A percentile compares a stretch with the other conserved stretches of the same genome.
Evolutionary conservation across 2,888 invertebrate genomes (phyloP).

Genomic region (Syrista parreyssii): DNA sequence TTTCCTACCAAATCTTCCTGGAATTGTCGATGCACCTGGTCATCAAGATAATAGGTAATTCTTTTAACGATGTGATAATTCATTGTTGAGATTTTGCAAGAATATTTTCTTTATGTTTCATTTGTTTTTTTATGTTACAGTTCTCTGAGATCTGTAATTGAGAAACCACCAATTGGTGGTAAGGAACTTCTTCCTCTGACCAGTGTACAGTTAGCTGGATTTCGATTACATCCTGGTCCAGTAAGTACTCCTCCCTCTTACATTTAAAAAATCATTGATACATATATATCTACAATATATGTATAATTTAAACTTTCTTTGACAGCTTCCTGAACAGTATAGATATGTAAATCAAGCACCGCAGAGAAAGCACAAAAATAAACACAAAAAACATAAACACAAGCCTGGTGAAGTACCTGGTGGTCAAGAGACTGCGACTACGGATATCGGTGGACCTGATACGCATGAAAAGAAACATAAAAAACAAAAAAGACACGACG

Average conservation of each 20-base stretch:
- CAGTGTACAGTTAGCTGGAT: slow-evolving; percentile 90
- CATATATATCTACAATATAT: slow-evolving; percentile 8
- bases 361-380: slow-evolving; percentile 93
- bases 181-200: slow-evolving; percentile 89
- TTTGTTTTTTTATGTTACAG: slow-evolving; percentile 68
- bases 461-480: slow-evolving; percentile 96
- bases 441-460: slow-evolving; percentile 76
- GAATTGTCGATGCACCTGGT: slow-evolving; percentile 94
- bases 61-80: background rate
- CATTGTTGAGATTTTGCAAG: background rate
- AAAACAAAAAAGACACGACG: slow-evolving; percentile 93
- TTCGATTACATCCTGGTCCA: slow-evolving; percentile 94
- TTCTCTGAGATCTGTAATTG: slow-evolving; percentile 92
- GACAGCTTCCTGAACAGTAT: slow-evolving; percentile 91
- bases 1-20: slow-evolving; percentile 94
- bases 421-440: slow-evolving; percentile 78
- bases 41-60: slow-evolving; percentile 74
- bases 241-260: slow-evolving; percentile 64
- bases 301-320: slow-evolving; percentile 36
- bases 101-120: slow-evolving; percentile 4
- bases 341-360: slow-evolving; percentile 92
- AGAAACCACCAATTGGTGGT: slow-evolving; percentile 93
- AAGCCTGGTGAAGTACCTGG: slow-evolving; percentile 85
- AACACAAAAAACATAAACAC: slow-evolving; percentile 94
- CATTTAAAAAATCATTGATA: background rate